A percentile compares a stretch with the other conserved stretches of the same genome.
Evolutionary conservation across 1,140 invertebrate genomes (phyloP).

Genomic region (Zaprionus camerounensis): DNA sequence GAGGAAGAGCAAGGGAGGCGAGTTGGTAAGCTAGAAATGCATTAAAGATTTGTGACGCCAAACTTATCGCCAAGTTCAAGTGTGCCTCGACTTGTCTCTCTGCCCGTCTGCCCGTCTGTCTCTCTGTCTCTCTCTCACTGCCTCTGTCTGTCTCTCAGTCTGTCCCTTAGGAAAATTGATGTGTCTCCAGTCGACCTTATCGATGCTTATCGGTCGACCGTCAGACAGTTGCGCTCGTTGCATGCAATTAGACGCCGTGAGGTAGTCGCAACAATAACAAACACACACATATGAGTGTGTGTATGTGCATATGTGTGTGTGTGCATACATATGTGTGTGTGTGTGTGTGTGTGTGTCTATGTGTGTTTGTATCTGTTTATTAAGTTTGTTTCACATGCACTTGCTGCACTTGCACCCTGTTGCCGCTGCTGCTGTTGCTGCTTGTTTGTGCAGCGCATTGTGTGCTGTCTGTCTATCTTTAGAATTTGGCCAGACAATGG

Average conservation of each 20-base stretch:
- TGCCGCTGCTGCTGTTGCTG: slow-evolving; percentile 9
- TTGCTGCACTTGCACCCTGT: slow-evolving; percentile 47
- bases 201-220: slow-evolving; percentile 51
- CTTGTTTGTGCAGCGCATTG: slow-evolving; percentile 22
- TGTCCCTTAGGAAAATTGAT: slow-evolving; percentile 29
- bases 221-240: slow-evolving; percentile 36
- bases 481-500: slow-evolving; percentile 72
- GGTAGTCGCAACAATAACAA: slow-evolving; percentile 32
- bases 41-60: slow-evolving; percentile 27
- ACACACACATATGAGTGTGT: slow-evolving; percentile 9
- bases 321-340: background rate
- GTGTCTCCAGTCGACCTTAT: slow-evolving; percentile 56
- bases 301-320: background rate
- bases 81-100: background rate
- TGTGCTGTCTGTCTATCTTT: slow-evolving; percentile 55
- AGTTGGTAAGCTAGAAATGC: background rate
- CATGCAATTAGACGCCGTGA: slow-evolving; percentile 50
- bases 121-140: background rate
- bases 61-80: slow-evolving; percentile 51
- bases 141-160: background rate
- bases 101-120: background rate
- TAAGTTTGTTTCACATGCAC: slow-evolving; percentile 71
- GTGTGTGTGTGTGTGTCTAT: background rate
- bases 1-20: accelerated
- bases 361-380: background rate